Evolutionary conservation across 2,113 vertebrate species (phyloP), one percentile per base, ranked within the genome.

Genomic region (Rhipidura dahli): DNA sequence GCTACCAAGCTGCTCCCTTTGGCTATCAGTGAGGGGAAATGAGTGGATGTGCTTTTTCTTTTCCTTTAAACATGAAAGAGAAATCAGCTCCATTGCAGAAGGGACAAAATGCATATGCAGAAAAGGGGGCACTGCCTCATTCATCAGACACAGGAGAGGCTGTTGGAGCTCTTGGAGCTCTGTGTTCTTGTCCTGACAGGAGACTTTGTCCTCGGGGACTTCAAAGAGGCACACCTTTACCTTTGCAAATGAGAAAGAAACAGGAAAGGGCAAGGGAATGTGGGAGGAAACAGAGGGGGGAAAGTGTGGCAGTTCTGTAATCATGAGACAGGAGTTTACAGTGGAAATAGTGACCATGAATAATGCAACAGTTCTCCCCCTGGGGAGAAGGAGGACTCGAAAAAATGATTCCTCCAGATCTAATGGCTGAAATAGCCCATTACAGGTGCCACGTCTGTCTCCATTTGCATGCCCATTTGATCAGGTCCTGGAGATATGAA

Each of bases 391-490:
- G 42, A 71, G 27, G n/a, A n/a, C 76, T 96, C 50, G 63, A 40
- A 91, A 95, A 95, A 89, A 78, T 53, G 65, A 94, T 96, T 96
- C 94, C 87, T 92, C 83, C 80, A 89, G 49, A 92, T 93, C 59
- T 94, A 94, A 92, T 85, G 81, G 66, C 45, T 90, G 72, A 90
- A 94, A 95, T 15, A 87, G 87, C 95, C 92, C 92, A 77, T 95
- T 96, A 92, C 56, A 91, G 92, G 80, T 93, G 61, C 63, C 95
- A 89, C 73, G 91, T 91, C 92, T 92, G 35, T 78, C 81, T 96
- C 71, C 84, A 82, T 95, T 97, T 97, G 68, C 81, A 86, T 68
- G 80, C 57, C 50, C 90, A 90, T 92, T 61, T 87, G 83, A 89
- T 68, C 77, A 86, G 53, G 80, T 60, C 50, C 68, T 78, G 77